A percentile compares a stretch with the other conserved stretches of the same genome.
phyloP scores from a whole-genome alignment of 92 coral and sea anemone species.

The Epizoanthus ramosus region DNA sequence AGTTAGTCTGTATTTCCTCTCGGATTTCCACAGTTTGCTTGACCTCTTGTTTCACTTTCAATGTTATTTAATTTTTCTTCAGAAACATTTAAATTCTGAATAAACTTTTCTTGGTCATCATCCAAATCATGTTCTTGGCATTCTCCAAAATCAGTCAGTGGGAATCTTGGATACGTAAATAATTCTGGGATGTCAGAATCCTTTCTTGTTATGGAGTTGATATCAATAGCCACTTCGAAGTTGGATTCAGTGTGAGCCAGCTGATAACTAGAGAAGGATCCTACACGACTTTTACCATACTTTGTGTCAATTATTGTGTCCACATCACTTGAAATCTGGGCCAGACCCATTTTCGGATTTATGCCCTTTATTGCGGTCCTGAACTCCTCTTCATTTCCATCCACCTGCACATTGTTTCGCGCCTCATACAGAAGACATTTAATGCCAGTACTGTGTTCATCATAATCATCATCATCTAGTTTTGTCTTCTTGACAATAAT shows the following conservation, averaged over 20 bases:
- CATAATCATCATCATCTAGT: conserved; percentile 34
- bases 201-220: not conserved
- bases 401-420: conserved; percentile 12
- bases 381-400: conserved; percentile 23
- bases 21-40: conserved; percentile 3
- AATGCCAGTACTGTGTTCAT: conserved; percentile 44
- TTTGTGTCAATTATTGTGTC: conserved; percentile 44
- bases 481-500: conserved; percentile 55
- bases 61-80: conserved; percentile 8
- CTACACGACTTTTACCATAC: conserved; percentile 53
- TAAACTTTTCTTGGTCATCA: conserved; percentile 15
- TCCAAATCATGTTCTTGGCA: conserved; percentile 1
- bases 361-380: conserved; percentile 45
- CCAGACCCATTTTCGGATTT: conserved; percentile 59
- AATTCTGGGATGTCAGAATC: not conserved
- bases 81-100: not conserved
- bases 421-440: conserved; percentile 66
- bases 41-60: conserved; percentile 5
- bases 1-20: too few species aligned
- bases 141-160: not conserved
- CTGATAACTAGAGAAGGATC: conserved; percentile 56
- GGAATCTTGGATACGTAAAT: conserved; percentile 1
- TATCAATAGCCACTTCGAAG: not conserved
- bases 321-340: conserved; percentile 30
- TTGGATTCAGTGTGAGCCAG: conserved; percentile 48